Base-by-base conservation (phyloP, 2,113 vertebrate species). In the Calyptomena viridis region DNA sequence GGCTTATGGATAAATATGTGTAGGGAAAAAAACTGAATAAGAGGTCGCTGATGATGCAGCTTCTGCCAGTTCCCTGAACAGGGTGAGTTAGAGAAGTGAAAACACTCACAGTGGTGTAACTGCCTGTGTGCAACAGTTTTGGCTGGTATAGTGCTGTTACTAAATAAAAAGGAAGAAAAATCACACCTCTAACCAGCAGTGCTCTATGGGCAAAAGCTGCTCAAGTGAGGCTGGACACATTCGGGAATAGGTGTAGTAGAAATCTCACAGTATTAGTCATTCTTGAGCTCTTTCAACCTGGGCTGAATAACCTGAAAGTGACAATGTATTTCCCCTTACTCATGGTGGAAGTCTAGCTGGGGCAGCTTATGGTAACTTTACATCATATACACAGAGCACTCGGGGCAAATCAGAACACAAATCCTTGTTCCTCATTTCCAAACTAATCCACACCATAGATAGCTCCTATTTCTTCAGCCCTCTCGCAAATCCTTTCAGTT, bases 181-280 rank as follows among this genome's bases (percentile, higher is more conserved):
- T 84, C 60, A 60, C 60, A 21, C 80, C 25, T 91, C 35, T 95
- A 89, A 89, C 86, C 68, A 93, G 64, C 60, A 77, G 46, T 67
- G 35, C 33, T 89, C 3, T 22, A 40, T 63, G 77, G 91, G 86
- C 86, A 78, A 37, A 90, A 90, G n/a, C 88, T 95, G 40, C 50
- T 85, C 59, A 28, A 56, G 75, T 69, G 42, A 44, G 50, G 59
- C 79, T 90, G 78, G 78, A 87, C 84, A 77, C 72, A 77, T 90
- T 93, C 35, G 73, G 92, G 93, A 95, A 90, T 79, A 86, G 64
- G 27, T 86, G 92, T 74, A 96, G 92, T 59, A 94, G 87, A 93
- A 93, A 72, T 84, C 79, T 94, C 68, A 40, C 63, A 49, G 44
- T 76, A 94, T 95, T 91, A 93, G 84, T 96, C 93, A 95, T 84